Percentiles rank a stretch among this genome's conserved stretches.
phyloP scores from a whole-genome alignment of 1,140 invertebrate genomes.

The Lucilia sericata region DNA sequence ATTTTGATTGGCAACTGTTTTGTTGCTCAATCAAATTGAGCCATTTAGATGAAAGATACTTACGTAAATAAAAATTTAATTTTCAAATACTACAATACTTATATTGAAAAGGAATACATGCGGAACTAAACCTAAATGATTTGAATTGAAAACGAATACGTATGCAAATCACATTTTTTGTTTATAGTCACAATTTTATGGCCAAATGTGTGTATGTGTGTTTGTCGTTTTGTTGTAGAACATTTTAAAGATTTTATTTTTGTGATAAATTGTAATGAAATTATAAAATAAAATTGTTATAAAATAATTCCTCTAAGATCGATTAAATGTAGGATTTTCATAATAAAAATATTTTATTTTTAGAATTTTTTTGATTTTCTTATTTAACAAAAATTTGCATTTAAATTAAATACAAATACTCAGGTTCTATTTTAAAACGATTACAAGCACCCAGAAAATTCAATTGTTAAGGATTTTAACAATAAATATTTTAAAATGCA shows the following conservation, averaged over 20 bases:
- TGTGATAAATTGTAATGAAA: background rate
- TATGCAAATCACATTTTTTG: background rate
- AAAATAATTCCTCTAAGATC: background rate
- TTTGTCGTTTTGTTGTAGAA: too few relatives aligned
- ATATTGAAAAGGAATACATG: background rate
- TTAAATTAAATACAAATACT: background rate
- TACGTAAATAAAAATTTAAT: background rate
- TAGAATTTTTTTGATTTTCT: background rate
- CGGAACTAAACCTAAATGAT: background rate
- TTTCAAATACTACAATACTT: background rate
- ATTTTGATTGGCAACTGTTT: slow-evolving; percentile 40
- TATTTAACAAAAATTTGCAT: background rate
- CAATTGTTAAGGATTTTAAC: too few relatives aligned
- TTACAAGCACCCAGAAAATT: too few relatives aligned
- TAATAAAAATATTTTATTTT: background rate
- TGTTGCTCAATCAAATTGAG: slow-evolving; percentile 40
- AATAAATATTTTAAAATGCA: too few relatives aligned
- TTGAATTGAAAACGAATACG: background rate
- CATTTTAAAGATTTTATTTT: too few relatives aligned
- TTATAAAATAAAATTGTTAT: background rate
- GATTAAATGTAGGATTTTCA: background rate
- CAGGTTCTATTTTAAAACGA: too few relatives aligned
- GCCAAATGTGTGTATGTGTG: background rate
- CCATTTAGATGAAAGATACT: slow-evolving; percentile 33
- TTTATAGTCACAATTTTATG: background rate